These are phyloP conservation scores for Baryphthengus martii DNA, from an alignment of 2,113 vertebrate species.

Conservation along the genomic window DNA sequence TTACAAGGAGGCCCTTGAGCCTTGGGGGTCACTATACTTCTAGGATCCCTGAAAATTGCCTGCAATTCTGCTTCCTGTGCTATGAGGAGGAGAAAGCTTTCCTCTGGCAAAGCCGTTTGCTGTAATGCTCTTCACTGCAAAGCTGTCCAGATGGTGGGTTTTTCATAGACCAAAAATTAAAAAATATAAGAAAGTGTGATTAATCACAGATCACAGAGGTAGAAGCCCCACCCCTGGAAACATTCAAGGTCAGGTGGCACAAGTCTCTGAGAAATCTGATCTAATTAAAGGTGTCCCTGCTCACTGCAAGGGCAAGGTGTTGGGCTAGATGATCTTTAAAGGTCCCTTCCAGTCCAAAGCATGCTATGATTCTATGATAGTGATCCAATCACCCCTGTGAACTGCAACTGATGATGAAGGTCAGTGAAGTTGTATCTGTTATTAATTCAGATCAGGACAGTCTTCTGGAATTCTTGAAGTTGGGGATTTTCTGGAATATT, in stretches of 20 bases:
- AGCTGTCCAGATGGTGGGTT: background rate
- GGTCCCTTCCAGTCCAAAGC: background rate
- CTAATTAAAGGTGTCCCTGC: background rate
- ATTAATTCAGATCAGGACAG: background rate
- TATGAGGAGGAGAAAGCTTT: background rate
- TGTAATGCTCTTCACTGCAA: background rate
- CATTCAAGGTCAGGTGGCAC: background rate
- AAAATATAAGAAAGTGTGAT: background rate
- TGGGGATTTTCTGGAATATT: background rate
- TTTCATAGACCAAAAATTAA: background rate
- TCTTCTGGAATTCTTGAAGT: background rate
- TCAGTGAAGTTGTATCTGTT: background rate
- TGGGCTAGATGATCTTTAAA: background rate
- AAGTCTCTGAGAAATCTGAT: background rate
- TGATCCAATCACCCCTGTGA: background rate
- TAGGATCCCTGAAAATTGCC: background rate
- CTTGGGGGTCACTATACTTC: background rate
- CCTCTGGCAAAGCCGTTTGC: background rate
- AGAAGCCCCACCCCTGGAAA: background rate
- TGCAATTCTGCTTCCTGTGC: background rate
- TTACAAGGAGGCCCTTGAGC: accelerated
- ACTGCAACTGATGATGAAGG: background rate
- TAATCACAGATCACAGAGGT: background rate
- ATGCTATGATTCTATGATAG: background rate
- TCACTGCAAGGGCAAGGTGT: background rate